Evolutionary conservation across 2,113 vertebrate genomes (phyloP).

Genomic region (Megaleporinus macrocephalus): DNA sequence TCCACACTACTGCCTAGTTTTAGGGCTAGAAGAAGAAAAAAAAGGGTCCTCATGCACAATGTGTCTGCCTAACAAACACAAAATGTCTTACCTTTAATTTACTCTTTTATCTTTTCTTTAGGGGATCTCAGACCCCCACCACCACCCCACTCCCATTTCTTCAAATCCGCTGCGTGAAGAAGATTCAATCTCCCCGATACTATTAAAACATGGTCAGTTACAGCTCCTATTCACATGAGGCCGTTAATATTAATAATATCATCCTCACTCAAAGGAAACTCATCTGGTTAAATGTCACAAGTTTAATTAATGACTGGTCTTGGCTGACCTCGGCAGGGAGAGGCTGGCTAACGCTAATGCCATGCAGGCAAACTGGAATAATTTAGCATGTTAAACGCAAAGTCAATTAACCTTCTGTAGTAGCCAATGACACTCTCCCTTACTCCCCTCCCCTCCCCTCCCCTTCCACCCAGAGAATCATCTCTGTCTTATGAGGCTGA

Average conservation of each 20-base stretch:
- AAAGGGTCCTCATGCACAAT: constrained; percentile 16
- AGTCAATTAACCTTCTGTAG: constrained; percentile 60
- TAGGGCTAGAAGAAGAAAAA: too few species aligned
- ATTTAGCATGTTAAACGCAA: constrained; percentile 61
- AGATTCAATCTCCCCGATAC: constrained; percentile 54
- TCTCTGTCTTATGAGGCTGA: constrained; percentile 29
- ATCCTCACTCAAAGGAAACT: constrained; percentile 84
- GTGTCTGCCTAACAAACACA: constrained; percentile 44
- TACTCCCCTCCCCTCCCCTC: constrained; percentile 27
- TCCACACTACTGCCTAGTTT: not conserved
- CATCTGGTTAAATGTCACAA: constrained; percentile 83
- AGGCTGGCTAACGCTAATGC: constrained; percentile 66
- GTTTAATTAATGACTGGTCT: constrained; percentile 84
- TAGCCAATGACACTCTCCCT: constrained; percentile 47
- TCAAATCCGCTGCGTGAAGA: constrained; percentile 41
- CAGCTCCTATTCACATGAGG: constrained; percentile 77
- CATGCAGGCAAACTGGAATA: constrained; percentile 65
- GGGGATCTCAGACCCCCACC: constrained; percentile 20
- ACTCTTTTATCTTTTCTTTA: not conserved
- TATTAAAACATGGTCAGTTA: constrained; percentile 74
- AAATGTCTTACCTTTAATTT: too few species aligned
- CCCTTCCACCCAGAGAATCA: constrained; percentile 11
- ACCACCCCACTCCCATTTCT: constrained; percentile 6
- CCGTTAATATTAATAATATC: constrained; percentile 84
- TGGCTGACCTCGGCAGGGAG: constrained; percentile 68